Evolutionary conservation across 2,888 invertebrate genomes (phyloP), one percentile per base, ranked within the genome.

Genomic region (Mermis nigrescens): DNA sequence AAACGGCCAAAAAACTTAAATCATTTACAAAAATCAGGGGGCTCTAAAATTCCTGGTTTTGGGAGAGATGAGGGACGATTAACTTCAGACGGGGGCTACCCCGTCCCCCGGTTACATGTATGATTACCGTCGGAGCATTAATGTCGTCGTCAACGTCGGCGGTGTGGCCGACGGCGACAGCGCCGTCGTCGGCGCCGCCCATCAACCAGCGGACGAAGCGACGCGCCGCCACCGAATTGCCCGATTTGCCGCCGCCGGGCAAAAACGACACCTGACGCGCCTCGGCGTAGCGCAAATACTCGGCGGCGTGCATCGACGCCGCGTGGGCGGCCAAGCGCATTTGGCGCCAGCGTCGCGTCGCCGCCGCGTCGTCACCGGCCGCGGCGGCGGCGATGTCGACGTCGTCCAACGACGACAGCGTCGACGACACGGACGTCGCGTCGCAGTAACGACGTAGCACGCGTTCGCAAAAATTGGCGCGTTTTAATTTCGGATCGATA

Each of bases 241-340:
- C 24, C 7, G 7, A n/a, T 24, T 24, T 4, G 24, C 51, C 12
- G 24, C 15, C 51, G 51, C 51, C 24, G 31, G 54, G 4, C 54
- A 27, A 22, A 28, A 74, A 73, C 54, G 68, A 70, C 2, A 68
- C 65, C 57, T 73, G 73, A 31, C 74, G 64, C 0, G 74, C 70
- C 58, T 73, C 70, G 64, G 69, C 68, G 62, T 69, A 74, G 45
- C 72, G 72, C 61, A 68, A 59, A 64, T 74, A 74, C 60, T 73
- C 70, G 55, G 70, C 67, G 0, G 66, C 63, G 51, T 71, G 70
- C 68, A 74, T 68, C 27, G 66, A 64, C 46, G 71, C 62, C 1
- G 71, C 68, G 61, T 66, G 64, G 26, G 22, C 28, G 15, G 53
- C 55, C 2, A 46, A 38, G 26, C 59, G 55, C 45, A 31, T 22